Base-by-base conservation (phyloP, 2,888 invertebrate genomes). In the Tillus elongatus region DNA sequence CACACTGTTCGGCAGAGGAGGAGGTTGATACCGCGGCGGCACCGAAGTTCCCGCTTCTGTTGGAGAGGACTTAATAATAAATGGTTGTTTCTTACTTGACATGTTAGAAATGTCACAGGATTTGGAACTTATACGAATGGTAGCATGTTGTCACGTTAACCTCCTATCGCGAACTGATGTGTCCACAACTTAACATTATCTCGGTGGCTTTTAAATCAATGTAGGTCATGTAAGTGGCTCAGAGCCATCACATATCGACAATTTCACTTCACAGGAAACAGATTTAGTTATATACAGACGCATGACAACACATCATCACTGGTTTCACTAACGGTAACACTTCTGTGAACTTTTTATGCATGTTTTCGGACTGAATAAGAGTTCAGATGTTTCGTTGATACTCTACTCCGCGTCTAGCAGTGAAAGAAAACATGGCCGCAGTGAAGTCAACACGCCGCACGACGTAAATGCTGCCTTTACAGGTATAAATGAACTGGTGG, bases 11-110 rank as follows among this genome's bases (percentile, higher is more conserved):
- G 83, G 81, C 58, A 75, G 73, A 48, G 82, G 82, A 44, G 79
- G 79, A 53, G 84, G 83, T 61, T 85, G 85, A 67, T 86, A 85
- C 47, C 83, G 75, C 53, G 85, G 84, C 56, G 83, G 83, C 66
- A 73, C 71, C 43, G 65, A 61, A 37, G 42, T 49, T 38, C 52
- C 54, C 45, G 53, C 24, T 19, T n/a, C 33, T 46, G 51, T 41
- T 51, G 24, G 6, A 6, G 24, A 19, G 6, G 24, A n/a, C n/a
- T 19, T 19, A n/a, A 19, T 55, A 43, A 57, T 56, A 46, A 61
- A 58, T 46, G 61, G 60, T 47, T 60, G 58, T 57, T 67, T 66
- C 55, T 66, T 67, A 58, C 56, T 65, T 54, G 67, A 67, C 68
- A 67, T 68, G 54, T 56, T 61, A 52, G 47, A 41, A 32, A 42